These are phyloP conservation scores for Intellagama lesueurii DNA, from an alignment of 2,797 vertebrate genomes.

Conservation along the genomic window DNA sequence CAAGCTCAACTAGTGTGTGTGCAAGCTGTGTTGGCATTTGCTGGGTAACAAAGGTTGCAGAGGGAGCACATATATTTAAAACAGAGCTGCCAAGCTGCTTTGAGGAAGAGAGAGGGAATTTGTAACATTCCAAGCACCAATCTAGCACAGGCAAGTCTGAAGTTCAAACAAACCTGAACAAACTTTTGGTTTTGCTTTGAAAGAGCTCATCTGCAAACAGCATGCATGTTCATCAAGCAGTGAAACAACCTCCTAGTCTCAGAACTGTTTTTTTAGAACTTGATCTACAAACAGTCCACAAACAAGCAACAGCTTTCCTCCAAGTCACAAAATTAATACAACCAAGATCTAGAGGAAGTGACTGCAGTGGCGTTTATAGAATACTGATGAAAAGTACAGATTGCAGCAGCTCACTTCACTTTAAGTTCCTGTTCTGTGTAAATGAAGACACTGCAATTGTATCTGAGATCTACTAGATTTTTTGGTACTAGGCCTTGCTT, in stretches of 20 bases:
- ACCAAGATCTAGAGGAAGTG: not conserved
- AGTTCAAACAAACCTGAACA: not conserved
- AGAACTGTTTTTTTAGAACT: not conserved
- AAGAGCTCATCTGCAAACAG: not conserved
- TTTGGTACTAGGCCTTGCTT: not conserved
- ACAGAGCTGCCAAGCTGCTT: not conserved
- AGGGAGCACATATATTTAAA: not conserved
- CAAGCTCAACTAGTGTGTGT: not conserved
- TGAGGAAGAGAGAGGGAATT: not conserved
- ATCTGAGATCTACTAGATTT: not conserved
- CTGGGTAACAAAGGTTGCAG: not conserved
- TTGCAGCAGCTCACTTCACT: not conserved
- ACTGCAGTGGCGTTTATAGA: not conserved
- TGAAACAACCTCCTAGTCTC: not conserved
- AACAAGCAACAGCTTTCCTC: not conserved
- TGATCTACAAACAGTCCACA: not conserved
- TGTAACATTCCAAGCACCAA: not conserved
- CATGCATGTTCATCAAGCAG: not conserved
- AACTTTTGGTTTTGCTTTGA: not conserved
- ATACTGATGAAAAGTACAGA: not conserved
- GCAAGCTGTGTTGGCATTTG: not conserved
- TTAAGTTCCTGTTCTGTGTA: not conserved
- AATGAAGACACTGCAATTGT: not conserved
- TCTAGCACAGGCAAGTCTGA: not conserved
- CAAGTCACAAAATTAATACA: not conserved